Conservation (phyloP, 2,888 invertebrate species). For the Xestoiulus laeticollis region DNA sequence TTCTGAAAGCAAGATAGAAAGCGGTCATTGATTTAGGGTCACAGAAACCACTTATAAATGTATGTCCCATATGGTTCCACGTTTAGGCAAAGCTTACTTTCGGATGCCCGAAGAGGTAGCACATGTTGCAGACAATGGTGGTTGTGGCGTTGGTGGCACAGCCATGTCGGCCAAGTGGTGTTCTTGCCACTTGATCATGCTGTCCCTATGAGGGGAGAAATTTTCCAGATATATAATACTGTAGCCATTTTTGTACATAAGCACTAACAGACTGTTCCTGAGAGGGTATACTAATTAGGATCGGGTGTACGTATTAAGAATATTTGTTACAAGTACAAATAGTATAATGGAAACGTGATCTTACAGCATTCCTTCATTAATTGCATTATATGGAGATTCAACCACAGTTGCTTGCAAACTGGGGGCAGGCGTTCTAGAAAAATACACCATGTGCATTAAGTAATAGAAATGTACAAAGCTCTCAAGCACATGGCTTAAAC, state of each 20-base stretch:
- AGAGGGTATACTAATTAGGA: too few species aligned
- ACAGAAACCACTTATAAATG: background rate
- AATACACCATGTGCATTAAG: background rate
- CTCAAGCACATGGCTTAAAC: too few species aligned
- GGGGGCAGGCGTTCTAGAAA: conserved; percentile 6
- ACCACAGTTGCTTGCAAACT: background rate
- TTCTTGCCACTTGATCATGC: conserved; percentile 34
- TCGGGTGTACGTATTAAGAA: too few species aligned
- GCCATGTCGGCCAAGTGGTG: conserved; percentile 28
- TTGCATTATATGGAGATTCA: conserved; percentile 9
- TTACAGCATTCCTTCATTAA: conserved; percentile 25
- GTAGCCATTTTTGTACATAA: too few species aligned
- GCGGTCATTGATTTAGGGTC: background rate
- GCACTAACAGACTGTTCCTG: too few species aligned
- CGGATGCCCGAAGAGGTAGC: conserved; percentile 35
- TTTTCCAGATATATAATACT: too few species aligned
- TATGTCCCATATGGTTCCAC: background rate
- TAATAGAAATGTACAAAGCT: too few species aligned
- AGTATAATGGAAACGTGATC: background rate
- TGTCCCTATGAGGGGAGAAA: background rate
- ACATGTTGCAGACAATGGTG: conserved; percentile 27
- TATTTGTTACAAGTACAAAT: background rate
- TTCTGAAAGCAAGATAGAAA: background rate
- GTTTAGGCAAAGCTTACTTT: background rate
- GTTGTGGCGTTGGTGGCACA: conserved; percentile 27